phyloP scores from a whole-genome alignment of 1,140 invertebrate species.

The Camponotus pennsylvanicus region DNA sequence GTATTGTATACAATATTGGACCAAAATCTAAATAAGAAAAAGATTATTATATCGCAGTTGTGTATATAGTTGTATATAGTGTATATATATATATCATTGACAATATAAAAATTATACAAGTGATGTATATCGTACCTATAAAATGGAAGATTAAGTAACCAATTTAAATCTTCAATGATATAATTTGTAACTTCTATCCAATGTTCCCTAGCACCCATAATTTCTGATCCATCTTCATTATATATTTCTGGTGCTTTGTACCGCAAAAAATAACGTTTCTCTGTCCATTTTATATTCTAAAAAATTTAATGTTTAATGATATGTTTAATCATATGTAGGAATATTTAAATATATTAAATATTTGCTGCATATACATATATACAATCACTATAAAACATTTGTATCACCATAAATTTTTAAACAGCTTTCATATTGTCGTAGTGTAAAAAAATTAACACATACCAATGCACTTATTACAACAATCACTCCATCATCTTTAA shows the following conservation, averaged over 20 bases:
- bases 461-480: slow-evolving; percentile 80
- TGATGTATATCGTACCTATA: slow-evolving; percentile 80
- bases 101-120: slow-evolving; percentile 34
- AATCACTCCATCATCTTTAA: slow-evolving; percentile 75
- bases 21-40: slow-evolving; percentile 90
- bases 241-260: slow-evolving; percentile 81
- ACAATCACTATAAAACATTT: background rate
- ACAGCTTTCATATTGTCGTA: background rate
- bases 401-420: background rate
- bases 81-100: background rate
- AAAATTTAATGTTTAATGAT: slow-evolving; percentile 54
- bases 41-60: slow-evolving; percentile 12
- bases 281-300: slow-evolving; percentile 82
- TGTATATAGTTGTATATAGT: background rate
- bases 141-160: slow-evolving; percentile 87
- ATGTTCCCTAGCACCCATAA: slow-evolving; percentile 85
- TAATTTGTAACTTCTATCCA: slow-evolving; percentile 88
- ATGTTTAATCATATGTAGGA: background rate
- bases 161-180: slow-evolving; percentile 87
- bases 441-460: slow-evolving; percentile 59
- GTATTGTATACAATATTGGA: slow-evolving; percentile 91
- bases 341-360: slow-evolving; percentile 9
- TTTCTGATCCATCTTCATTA: slow-evolving; percentile 78
- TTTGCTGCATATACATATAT: background rate
- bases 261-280: slow-evolving; percentile 80